Evolutionary conservation across 1,140 invertebrate species (phyloP), one percentile per base, ranked within the genome.

Genomic region (Nasonia vitripennis): DNA sequence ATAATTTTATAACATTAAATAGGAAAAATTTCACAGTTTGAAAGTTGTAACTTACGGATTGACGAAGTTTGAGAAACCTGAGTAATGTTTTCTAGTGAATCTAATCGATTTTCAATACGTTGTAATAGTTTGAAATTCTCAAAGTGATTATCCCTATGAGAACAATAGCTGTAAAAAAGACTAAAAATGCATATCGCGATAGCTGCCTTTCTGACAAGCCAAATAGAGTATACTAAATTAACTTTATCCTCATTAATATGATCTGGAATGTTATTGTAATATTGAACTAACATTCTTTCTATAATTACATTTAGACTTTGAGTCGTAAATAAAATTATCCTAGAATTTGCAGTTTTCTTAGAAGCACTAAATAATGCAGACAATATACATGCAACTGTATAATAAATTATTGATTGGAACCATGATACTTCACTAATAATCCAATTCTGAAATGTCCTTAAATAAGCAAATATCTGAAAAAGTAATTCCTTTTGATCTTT

Each of bases 341-440:
- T 91, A 14, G 94, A 94, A 73, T 92, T 90, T 10, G 87, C 82
- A 4, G 95, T 95, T 67, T 94, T 89, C 74, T 89, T 91, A 0
- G 94, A 93, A 14, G 95, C 93, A 67, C 94, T 95, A 34, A 94
- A 90, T 48, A 95, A 81, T 70, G 94, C 95, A 17, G 92, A 93
- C 5, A 95, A 86, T 37, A 95, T 88, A 41, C 94, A 91, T 62
- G 92, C 91, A 4, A 93, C 81, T 37, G 92, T 90, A 84, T 95
- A 95, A 89, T 95, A 95, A n/a, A 94, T 89, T 41, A 95, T 90
- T 2, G 94, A 94, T 86, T 95, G 95, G 84, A 95, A 93, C 87
- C 94, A 94, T 3, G 94, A 94, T 81, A 95, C 94, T 93, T 95
- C 95, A 17, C 92, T 93, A 51, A 94, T 88, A 86, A 94, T 91